Conservation (phyloP, 2,888 invertebrate species). For the Lissonota sp. region DNA sequence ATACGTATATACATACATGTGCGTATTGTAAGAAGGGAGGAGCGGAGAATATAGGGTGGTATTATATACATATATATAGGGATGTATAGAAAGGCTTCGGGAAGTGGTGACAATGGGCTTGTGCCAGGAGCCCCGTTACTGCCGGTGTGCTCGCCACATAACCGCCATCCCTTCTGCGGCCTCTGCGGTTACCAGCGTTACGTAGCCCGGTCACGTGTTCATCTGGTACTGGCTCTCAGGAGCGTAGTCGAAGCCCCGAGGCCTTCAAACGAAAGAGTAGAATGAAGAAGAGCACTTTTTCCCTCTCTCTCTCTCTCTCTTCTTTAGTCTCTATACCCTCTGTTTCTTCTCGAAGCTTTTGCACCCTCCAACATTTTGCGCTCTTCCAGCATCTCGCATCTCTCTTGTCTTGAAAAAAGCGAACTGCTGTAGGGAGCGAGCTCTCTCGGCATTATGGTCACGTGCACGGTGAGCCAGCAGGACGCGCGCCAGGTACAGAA, state of each 20-base stretch:
- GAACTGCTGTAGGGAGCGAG: not conserved
- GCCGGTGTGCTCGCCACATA: conserved; percentile 45
- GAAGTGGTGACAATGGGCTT: conserved; percentile 61
- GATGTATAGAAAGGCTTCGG: conserved; percentile 30
- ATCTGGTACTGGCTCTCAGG: conserved; percentile 65
- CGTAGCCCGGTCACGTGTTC: conserved; percentile 77
- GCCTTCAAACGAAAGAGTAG: conserved; percentile 24
- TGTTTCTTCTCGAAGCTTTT: conserved; percentile 8
- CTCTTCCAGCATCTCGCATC: not conserved
- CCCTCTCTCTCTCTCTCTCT: conserved; percentile 43
- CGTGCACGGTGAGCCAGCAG: conserved; percentile 68
- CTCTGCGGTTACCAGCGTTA: conserved; percentile 65
- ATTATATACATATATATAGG: conserved; percentile 10
- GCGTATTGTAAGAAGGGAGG: conserved; percentile 15
- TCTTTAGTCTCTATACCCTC: not conserved
- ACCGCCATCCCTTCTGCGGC: conserved; percentile 47
- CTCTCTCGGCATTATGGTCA: conserved; percentile 75
- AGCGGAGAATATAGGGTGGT: conserved; percentile 15
- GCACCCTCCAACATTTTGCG: conserved; percentile 17
- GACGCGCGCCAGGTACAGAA: conserved; percentile 67
- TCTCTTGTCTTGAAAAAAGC: not conserved
- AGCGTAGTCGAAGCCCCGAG: conserved; percentile 42
- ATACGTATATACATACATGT: conserved; percentile 30
- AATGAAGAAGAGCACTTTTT: conserved; percentile 40
- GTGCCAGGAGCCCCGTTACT: conserved; percentile 41